Conservation (phyloP, 2,797 vertebrate species). For the Leptodactylus fallax region DNA sequence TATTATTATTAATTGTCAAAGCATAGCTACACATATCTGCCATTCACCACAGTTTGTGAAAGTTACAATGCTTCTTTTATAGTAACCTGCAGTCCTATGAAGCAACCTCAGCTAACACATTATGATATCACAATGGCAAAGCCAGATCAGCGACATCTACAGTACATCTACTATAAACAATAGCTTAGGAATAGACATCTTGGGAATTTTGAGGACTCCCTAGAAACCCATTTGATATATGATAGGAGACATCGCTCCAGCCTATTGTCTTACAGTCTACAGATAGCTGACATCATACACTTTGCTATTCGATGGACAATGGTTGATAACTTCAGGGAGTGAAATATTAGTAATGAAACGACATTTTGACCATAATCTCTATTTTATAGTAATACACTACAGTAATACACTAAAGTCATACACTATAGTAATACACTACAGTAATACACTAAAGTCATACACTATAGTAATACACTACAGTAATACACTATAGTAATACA, state of each 20-base stretch:
- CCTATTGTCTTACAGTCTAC: background rate
- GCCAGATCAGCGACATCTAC: background rate
- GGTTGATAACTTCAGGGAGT: too few relatives aligned
- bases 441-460: too few relatives aligned
- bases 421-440: too few relatives aligned
- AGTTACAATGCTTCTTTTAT: background rate
- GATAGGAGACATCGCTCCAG: background rate
- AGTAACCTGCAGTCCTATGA: background rate
- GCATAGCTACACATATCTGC: too few relatives aligned
- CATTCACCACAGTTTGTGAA: too few relatives aligned
- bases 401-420: too few relatives aligned
- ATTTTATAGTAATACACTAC: too few relatives aligned
- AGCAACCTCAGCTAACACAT: background rate
- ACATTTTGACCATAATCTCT: too few relatives aligned
- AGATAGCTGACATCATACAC: background rate
- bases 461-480: too few relatives aligned
- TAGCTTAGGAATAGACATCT: background rate
- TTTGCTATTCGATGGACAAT: background rate
- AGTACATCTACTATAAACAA: background rate
- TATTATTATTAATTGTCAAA: too few relatives aligned
- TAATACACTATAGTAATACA: too few relatives aligned
- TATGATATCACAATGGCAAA: background rate
- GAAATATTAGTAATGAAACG: too few relatives aligned
- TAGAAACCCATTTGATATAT: background rate
- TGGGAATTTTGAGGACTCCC: constrained; percentile 32